Conservation (phyloP, 2,113 vertebrate species). For the Pseudopodoces humilis region DNA sequence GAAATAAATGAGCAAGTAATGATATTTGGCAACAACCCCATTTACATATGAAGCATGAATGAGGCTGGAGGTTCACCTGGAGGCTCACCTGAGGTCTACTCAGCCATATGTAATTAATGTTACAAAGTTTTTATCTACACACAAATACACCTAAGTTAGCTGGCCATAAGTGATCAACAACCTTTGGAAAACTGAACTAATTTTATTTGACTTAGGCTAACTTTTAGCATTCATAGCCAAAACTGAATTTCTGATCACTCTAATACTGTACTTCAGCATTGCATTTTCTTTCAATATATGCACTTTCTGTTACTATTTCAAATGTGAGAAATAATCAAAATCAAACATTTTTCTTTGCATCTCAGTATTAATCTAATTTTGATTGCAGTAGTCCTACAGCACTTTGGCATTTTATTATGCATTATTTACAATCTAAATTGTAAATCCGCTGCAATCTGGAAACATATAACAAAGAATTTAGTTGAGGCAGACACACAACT, state of each 20-base stretch:
- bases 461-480: not conserved
- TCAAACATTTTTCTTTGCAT: not conserved
- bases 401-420: not conserved
- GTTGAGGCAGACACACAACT: not conserved
- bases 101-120: slow-evolving; percentile 2
- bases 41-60: slow-evolving; percentile 34
- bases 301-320: not conserved
- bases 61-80: not conserved
- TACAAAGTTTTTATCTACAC: not conserved
- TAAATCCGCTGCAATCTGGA: not conserved
- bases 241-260: not conserved
- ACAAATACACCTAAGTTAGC: not conserved
- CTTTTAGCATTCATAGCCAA: not conserved
- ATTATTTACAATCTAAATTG: not conserved
- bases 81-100: not conserved
- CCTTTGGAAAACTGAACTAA: not conserved
- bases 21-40: slow-evolving; percentile 7
- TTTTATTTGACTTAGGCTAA: not conserved
- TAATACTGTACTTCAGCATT: not conserved
- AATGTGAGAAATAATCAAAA: not conserved
- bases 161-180: not conserved
- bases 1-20: not conserved
- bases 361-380: not conserved
- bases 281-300: not conserved
- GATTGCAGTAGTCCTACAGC: not conserved